phyloP scores from a whole-genome alignment of 2,888 invertebrate genomes.

The Melangyna quadrimaculata region DNA sequence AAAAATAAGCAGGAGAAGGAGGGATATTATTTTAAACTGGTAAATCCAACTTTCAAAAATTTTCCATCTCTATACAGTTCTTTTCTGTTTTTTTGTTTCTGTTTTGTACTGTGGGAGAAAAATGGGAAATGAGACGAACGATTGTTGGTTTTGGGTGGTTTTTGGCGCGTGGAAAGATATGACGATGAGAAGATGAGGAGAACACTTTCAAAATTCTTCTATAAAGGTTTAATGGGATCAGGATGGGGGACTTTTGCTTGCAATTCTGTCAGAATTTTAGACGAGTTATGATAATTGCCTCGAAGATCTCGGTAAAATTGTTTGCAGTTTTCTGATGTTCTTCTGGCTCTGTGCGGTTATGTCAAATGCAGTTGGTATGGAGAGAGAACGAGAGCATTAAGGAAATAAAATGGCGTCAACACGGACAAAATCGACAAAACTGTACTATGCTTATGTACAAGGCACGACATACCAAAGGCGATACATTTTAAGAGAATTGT shows the following conservation, averaged over 20 bases:
- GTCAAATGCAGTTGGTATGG: slow-evolving; percentile 54
- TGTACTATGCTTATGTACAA: not conserved
- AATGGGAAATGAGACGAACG: slow-evolving; percentile 10
- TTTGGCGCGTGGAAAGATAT: slow-evolving; percentile 24
- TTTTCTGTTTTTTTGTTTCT: not conserved
- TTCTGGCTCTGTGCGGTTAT: slow-evolving; percentile 49
- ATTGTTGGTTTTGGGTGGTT: slow-evolving; percentile 34
- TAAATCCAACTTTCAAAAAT: slow-evolving; percentile 63
- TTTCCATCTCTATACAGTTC: slow-evolving; percentile 29
- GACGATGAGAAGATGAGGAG: not conserved
- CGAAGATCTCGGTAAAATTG: slow-evolving; percentile 42
- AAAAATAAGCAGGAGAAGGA: not conserved
- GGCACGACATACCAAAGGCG: slow-evolving; percentile 43
- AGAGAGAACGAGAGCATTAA: slow-evolving; percentile 12
- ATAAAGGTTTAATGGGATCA: not conserved
- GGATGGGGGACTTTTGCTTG: slow-evolving; percentile 12
- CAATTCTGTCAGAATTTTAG: slow-evolving; percentile 65
- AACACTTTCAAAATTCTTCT: not conserved
- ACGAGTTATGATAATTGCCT: slow-evolving; percentile 71
- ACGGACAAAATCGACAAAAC: slow-evolving; percentile 29
- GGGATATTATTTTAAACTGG: slow-evolving; percentile 64
- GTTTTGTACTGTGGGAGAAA: not conserved
- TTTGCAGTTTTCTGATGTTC: slow-evolving; percentile 60
- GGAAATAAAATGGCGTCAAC: slow-evolving; percentile 38
- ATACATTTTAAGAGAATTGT: slow-evolving; percentile 62